Percentiles rank a stretch among this genome's conserved stretches.
phyloP scores from a whole-genome alignment of 2,113 vertebrate species.

The Entelurus aequoreus region DNA sequence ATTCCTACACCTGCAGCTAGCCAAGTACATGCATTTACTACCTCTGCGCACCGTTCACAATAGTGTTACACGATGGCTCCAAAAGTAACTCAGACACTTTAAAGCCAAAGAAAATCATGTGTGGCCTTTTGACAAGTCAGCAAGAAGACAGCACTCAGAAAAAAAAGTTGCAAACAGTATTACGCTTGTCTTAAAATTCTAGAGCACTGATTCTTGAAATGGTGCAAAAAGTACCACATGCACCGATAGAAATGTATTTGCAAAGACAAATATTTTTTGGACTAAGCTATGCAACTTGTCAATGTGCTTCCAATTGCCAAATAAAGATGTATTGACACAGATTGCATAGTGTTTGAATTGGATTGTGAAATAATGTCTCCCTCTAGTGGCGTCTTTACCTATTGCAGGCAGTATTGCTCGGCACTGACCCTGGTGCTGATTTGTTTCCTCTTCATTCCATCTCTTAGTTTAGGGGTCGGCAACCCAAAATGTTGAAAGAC shows the following conservation, averaged over 20 bases:
- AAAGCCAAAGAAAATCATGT: neutral
- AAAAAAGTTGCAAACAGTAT: no score
- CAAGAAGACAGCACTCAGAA: neutral
- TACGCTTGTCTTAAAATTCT: no score
- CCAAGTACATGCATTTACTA: neutral
- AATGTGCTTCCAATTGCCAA: no score
- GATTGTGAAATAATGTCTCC: neutral
- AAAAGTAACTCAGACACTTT: neutral
- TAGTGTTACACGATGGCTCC: neutral
- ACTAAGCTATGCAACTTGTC: no score
- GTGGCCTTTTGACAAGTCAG: neutral
- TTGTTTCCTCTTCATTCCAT: neutral
- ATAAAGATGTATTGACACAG: neutral
- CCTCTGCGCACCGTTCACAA: neutral
- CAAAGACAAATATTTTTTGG: no score
- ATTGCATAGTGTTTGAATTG: neutral
- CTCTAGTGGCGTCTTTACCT: conserved; percentile 20
- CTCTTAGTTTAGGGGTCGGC: neutral
- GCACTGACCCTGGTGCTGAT: conserved; percentile 55
- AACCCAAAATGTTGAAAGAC: no score
- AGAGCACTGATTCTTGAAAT: no score
- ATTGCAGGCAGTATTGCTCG: conserved; percentile 1
- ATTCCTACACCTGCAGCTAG: neutral
- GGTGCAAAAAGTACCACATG: no score
- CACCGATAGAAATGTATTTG: no score